Evolutionary conservation across 2,888 invertebrate genomes (phyloP).

Genomic region (Sussaba pulchella): DNA sequence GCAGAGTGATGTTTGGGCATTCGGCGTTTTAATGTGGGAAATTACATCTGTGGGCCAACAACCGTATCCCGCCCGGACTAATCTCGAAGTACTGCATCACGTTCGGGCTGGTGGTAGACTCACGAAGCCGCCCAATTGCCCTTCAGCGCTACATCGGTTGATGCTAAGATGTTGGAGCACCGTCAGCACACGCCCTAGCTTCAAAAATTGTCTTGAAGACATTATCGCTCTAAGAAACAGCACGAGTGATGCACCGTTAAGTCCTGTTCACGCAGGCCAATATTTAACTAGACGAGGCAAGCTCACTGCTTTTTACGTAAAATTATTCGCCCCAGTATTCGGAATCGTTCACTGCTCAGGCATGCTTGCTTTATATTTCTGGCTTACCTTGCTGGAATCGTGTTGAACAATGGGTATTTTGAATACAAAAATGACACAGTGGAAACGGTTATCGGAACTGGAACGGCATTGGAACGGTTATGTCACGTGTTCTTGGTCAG

Average conservation of each 20-base stretch:
- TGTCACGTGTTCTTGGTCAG: too few species aligned
- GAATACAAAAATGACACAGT: too few species aligned
- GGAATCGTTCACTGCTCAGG: not conserved
- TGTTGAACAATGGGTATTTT: too few species aligned
- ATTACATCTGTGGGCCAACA: constrained; percentile 98
- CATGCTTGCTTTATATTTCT: not conserved
- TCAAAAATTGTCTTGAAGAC: constrained; percentile 91
- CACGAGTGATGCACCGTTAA: constrained; percentile 79
- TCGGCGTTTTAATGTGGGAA: constrained; percentile 98
- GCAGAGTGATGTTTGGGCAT: constrained; percentile 98
- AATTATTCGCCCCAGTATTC: not conserved
- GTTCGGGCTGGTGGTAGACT: constrained; percentile 95
- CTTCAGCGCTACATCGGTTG: constrained; percentile 92
- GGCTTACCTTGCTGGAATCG: not conserved
- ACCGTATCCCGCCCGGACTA: constrained; percentile 97
- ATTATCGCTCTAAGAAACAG: constrained; percentile 78
- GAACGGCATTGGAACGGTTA: too few species aligned
- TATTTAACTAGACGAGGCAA: constrained; percentile 80
- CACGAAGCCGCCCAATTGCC: constrained; percentile 93
- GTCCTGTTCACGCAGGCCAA: constrained; percentile 81
- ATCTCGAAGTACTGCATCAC: constrained; percentile 95
- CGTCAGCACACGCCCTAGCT: constrained; percentile 94
- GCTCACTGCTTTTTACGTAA: constrained; percentile 31
- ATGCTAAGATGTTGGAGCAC: constrained; percentile 96
- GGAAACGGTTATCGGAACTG: too few species aligned